Conservation (phyloP, 2,888 invertebrate species). For the Sphaerophoria rueppellii region DNA sequence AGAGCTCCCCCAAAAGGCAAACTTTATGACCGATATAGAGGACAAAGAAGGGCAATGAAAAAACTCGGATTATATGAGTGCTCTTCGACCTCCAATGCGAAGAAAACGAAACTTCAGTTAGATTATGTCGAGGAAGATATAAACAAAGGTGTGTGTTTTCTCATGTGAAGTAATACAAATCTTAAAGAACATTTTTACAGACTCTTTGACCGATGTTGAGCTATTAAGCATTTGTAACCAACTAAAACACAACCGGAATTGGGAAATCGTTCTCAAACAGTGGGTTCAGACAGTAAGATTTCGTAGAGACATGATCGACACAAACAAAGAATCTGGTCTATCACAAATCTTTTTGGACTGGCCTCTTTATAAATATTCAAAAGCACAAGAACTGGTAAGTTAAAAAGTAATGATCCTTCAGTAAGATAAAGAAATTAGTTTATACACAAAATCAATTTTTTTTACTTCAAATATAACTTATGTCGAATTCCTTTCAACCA, state of each 20-base stretch:
- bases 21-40: slow-evolving; percentile 14
- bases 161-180: slow-evolving; percentile 24
- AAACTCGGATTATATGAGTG: background rate
- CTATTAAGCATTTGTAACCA: slow-evolving; percentile 18
- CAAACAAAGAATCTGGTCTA: background rate
- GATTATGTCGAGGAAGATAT: background rate
- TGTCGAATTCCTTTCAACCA: too few species aligned
- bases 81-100: slow-evolving; percentile 10
- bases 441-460: background rate
- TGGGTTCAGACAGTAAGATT: background rate
- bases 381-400: slow-evolving; percentile 8
- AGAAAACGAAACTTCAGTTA: slow-evolving; percentile 10
- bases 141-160: slow-evolving; percentile 23
- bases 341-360: slow-evolving; percentile 3
- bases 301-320: background rate
- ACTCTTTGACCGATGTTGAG: slow-evolving; percentile 14
- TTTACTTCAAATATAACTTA: background rate
- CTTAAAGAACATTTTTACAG: slow-evolving; percentile 6
- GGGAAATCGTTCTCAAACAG: slow-evolving; percentile 17
- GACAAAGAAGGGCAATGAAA: slow-evolving; percentile 35
- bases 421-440: background rate
- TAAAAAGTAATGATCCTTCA: slow-evolving; percentile 1
- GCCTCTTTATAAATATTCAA: slow-evolving; percentile 2
- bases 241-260: slow-evolving; percentile 13
- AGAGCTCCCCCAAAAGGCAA: slow-evolving; percentile 20